Base-by-base conservation (phyloP, 2,888 invertebrate genomes). In the Ochropleura plecta region DNA sequence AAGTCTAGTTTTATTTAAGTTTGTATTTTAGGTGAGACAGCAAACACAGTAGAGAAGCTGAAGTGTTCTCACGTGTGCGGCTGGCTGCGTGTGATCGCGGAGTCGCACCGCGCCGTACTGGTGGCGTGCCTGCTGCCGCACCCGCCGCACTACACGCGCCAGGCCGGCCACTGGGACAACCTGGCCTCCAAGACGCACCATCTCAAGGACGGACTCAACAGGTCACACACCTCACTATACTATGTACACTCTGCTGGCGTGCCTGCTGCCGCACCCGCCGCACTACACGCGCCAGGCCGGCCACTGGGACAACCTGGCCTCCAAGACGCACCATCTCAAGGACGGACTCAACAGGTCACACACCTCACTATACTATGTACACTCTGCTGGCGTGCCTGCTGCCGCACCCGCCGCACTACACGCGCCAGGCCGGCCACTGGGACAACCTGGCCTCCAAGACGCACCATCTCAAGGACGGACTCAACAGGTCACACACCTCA, bases 211-310 rank as follows among this genome's bases (percentile, higher is more conserved):
- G 99, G 99, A 5, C 97, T 99, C 57, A 98, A 99, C 93, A 97
- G 96, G 82, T 55, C 55, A 16, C 53, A 53, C n/a, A 30, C 30
- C 30, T 1, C 30, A 30, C 30, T 30, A 30, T 30, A 2, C 1
- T 30, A 30, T 30, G 30, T 30, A 30, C 30, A 30, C 30, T 30
- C n/a, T n/a, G n/a, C n/a, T n/a, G n/a, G n/a, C 53, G 53, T 53
- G 99, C 90, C 97, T 99, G 72, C 95, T 99, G 90, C 99, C 99
- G 99, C 99, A 99, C 96, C 99, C 99, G n/a, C n/a, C n/a, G n/a
- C n/a, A n/a, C n/a, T n/a, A n/a, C n/a, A n/a, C n/a, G n/a, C n/a
- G n/a, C n/a, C 98, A 99, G 81, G 99, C 99, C 44, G 99, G 99
- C 7, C 99, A 99, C 93, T 99, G 99, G 98, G 99, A 99, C 94